These are phyloP conservation scores for Heliconius hortense DNA, from an alignment of 2,888 invertebrate species.

Conservation along the genomic window DNA sequence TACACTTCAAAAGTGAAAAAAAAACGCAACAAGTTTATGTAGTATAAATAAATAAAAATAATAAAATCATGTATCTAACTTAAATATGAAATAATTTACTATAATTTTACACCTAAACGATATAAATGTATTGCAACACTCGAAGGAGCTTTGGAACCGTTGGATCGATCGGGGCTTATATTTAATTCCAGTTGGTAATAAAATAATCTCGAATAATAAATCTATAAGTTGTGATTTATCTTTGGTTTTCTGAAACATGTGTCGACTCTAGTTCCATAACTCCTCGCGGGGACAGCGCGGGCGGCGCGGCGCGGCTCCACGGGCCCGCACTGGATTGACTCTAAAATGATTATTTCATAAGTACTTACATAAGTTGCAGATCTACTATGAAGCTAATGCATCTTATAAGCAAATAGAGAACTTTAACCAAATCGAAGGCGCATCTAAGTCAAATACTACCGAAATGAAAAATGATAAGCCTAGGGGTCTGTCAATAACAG, in stretches of 20 bases:
- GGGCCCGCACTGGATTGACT: constrained; percentile 51
- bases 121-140: constrained; percentile 79
- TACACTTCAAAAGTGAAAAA: constrained; percentile 78
- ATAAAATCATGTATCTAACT: constrained; percentile 76
- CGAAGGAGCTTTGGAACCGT: constrained; percentile 80
- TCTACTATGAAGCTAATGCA: constrained; percentile 77
- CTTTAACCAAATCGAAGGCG: constrained; percentile 59
- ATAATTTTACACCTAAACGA: constrained; percentile 78
- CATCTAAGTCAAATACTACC: constrained; percentile 39
- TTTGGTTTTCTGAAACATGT: constrained; percentile 72
- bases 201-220: constrained; percentile 70
- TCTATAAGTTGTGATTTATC: constrained; percentile 76
- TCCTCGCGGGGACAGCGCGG: constrained; percentile 60
- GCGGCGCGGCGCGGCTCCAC: constrained; percentile 42
- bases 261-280: constrained; percentile 74
- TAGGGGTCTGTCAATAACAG: constrained; percentile 40
- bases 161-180: constrained; percentile 66
- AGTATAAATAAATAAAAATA: constrained; percentile 76
- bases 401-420: constrained; percentile 76
- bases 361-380: constrained; percentile 81
- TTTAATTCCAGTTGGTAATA: constrained; percentile 64
- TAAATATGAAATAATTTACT: constrained; percentile 81
- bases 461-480: constrained; percentile 42
- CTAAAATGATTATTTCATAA: constrained; percentile 70
- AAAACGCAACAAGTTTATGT: constrained; percentile 70